Conservation (phyloP, 2,113 vertebrate genomes). For the Oplegnathus fasciatus region DNA sequence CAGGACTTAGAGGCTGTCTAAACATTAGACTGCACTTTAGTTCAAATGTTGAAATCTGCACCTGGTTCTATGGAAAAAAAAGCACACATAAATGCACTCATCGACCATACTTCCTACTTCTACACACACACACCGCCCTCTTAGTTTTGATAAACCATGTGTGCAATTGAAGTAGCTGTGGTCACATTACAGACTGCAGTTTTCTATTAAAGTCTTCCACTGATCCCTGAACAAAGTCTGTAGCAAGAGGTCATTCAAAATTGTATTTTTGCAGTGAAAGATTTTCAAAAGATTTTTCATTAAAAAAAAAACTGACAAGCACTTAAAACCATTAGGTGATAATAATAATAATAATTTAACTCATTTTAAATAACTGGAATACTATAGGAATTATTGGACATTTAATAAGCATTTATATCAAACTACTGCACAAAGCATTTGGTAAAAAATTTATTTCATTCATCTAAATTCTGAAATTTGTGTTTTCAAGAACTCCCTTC, state of each 20-base stretch:
- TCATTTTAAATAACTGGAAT: not conserved
- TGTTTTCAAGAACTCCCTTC: not conserved
- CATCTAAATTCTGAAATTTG: not conserved
- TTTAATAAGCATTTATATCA: not conserved
- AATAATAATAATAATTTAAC: not conserved
- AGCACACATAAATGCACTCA: conserved; percentile 12
- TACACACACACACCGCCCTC: conserved; percentile 21
- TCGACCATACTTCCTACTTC: not conserved
- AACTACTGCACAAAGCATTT: not conserved
- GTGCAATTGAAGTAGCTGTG: not conserved
- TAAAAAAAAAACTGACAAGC: not conserved
- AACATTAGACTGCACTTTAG: conserved; percentile 49
- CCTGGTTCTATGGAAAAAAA: conserved; percentile 42
- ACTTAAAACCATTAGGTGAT: not conserved
- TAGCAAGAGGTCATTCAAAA: not conserved
- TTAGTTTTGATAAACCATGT: not conserved
- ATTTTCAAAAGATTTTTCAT: not conserved
- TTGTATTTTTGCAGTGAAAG: not conserved
- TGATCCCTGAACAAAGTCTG: not conserved
- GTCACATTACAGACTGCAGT: not conserved
- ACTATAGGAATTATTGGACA: not conserved
- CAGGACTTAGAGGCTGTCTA: conserved; percentile 60
- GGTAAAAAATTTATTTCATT: not conserved
- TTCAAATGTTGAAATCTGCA: conserved; percentile 67
- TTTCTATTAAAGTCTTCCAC: not conserved